Conservation (phyloP, 37 sponge, comb jelly and placozoan genomes). For the Halisarca cf. caerulea region DNA sequence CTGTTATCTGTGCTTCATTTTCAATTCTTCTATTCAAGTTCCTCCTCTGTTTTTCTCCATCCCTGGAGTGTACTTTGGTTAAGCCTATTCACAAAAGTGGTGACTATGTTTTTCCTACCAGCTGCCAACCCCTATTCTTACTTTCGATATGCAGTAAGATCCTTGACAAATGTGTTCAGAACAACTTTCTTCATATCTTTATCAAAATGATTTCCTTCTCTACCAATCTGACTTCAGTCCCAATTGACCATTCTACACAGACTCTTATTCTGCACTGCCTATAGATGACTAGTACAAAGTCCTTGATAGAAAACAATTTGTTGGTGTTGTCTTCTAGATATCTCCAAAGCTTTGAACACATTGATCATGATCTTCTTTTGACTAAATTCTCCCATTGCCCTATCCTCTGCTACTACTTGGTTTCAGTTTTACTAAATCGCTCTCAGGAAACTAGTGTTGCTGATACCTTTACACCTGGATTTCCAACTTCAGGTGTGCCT, state of each 20-base stretch:
- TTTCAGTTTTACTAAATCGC: not conserved
- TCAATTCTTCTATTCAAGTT: not conserved
- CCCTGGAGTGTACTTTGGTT: not conserved
- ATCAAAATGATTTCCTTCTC: not conserved
- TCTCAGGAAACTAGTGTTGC: not conserved
- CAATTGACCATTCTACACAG: not conserved
- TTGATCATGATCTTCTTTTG: not conserved
- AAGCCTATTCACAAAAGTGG: constrained; percentile 13
- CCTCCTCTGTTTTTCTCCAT: not conserved
- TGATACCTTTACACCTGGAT: not conserved
- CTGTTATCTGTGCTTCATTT: not conserved
- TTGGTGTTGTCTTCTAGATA: constrained; percentile 9
- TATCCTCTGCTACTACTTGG: not conserved
- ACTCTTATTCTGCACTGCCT: constrained; percentile 15
- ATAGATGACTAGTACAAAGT: not conserved
- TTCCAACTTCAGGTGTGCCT: not conserved
- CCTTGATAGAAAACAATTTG: not conserved
- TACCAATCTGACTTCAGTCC: not conserved
- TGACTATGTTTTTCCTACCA: not conserved
- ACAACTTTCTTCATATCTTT: not conserved
- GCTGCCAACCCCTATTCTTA: not conserved
- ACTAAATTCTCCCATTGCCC: constrained; percentile 4
- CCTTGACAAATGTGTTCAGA: not conserved
- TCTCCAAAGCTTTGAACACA: constrained; percentile 1
- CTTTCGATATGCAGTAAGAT: not conserved